Conservation (phyloP, 2,888 invertebrate species). For the Scaeva pyrastri region DNA sequence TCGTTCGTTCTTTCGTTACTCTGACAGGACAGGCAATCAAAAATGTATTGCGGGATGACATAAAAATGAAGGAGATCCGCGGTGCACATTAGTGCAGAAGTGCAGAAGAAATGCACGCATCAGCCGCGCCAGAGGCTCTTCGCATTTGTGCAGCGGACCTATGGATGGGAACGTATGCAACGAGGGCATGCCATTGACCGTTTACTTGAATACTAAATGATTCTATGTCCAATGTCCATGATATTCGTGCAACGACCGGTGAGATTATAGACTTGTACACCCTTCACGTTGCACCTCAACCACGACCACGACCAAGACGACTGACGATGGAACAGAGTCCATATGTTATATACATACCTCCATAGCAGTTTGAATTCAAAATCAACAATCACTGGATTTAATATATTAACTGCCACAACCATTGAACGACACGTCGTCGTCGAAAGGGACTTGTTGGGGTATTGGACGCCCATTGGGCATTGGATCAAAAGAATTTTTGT, state of each 20-base stretch:
- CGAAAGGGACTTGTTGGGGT: not conserved
- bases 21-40: constrained; percentile 64
- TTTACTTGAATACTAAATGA: constrained; percentile 40
- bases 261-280: constrained; percentile 31
- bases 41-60: constrained; percentile 52
- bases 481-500: not conserved
- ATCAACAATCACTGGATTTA: constrained; percentile 18
- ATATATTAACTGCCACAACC: not conserved
- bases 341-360: not conserved
- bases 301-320: not conserved
- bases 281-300: not conserved
- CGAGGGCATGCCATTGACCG: constrained; percentile 60
- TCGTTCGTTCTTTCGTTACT: constrained; percentile 9
- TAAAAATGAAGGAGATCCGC: constrained; percentile 42
- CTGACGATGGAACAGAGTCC: too few relatives aligned
- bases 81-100: constrained; percentile 23
- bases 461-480: not conserved
- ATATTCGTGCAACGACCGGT: constrained; percentile 34
- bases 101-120: constrained; percentile 34
- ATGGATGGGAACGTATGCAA: constrained; percentile 31
- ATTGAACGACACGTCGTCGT: not conserved
- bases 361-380: constrained; percentile 21
- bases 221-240: constrained; percentile 45
- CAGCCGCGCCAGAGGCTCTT: constrained; percentile 9
- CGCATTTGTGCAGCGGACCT: not conserved